Conservation (phyloP, 37 sponge, comb jelly and placozoan genomes). For the Hormiphora californensis region DNA sequence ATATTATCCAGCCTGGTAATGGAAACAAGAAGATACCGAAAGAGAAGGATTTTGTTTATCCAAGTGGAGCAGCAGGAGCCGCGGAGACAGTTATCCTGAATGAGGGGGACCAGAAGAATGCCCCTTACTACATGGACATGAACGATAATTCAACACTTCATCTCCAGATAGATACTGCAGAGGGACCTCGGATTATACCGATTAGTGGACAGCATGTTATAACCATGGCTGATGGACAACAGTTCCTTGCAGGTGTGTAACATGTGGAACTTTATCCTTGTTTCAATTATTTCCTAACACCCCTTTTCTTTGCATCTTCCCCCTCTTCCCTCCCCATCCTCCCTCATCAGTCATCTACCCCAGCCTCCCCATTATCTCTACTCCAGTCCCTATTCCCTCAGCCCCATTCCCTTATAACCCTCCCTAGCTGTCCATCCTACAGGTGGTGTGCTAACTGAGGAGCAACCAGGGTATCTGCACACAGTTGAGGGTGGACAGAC, state of each 20-base stretch:
- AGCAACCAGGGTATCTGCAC: constrained; percentile 39
- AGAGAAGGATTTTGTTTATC: constrained; percentile 43
- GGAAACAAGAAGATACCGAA: not conserved
- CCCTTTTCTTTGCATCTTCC: too few species aligned
- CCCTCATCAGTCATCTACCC: too few species aligned
- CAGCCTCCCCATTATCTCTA: too few species aligned
- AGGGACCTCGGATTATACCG: constrained; percentile 27
- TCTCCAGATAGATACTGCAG: constrained; percentile 53
- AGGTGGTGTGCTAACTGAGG: constrained; percentile 47
- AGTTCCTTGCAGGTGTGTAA: constrained; percentile 8
- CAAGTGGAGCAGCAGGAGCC: too few species aligned
- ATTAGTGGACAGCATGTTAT: constrained; percentile 40
- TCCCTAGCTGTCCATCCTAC: not conserved
- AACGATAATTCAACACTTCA: constrained; percentile 24
- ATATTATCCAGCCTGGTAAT: constrained; percentile 31
- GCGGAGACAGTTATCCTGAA: constrained; percentile 32
- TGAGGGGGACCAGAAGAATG: constrained; percentile 38
- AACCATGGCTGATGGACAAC: constrained; percentile 45
- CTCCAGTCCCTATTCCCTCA: too few species aligned
- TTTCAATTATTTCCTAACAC: too few species aligned
- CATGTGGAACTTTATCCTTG: too few species aligned
- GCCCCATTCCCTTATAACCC: too few species aligned
- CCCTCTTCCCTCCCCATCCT: too few species aligned
- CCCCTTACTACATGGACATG: too few species aligned
- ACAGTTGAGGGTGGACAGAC: constrained; percentile 53